Base-by-base conservation (phyloP, 2,113 vertebrate species). In the Oostethus manadensis region DNA sequence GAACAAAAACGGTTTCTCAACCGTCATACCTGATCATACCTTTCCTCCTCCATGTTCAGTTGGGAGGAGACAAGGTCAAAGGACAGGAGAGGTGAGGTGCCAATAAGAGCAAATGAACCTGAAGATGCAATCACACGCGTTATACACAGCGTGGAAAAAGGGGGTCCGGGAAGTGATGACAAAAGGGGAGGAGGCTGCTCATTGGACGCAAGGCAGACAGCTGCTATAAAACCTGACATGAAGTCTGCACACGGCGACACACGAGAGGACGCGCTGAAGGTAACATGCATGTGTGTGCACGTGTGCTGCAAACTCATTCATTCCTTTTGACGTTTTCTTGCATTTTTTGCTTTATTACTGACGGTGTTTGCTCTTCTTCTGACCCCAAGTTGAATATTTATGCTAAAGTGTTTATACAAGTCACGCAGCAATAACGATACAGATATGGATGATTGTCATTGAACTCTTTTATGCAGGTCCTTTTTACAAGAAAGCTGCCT, bases 161-260 rank as follows among this genome's bases (percentile, higher is more conserved):
- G 56, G 50, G 42, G 62, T 47, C 43, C 23, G 48, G 70, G 76
- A 71, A 40, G 69, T 81, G 71, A 79, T 63, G 73, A 76, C 76
- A 83, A 29, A n/a, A 0, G 35, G 21, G 70, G 74, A 35, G 58
- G 46, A 51, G 47, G 71, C 45, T 62, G 13, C 66, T 50, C 62
- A 79, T 77, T 83, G 80, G 83, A 51, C 38, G 5, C 50, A 11
- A 64, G 78, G 46, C 16, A 10, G 58, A 35, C 72, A 70, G 83
- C 72, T 69, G 70, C 67, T 76, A 85, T 85, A 85, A 83, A 79
- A 77, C 62, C 62, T 68, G 78, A 78, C 35, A 58, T 44, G 62
- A 77, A 76, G 68, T 46, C 57, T 44, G 65, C 43, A 60, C 58
- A 14, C 22, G 69, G 65, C 70, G 58, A 78, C 17, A 51, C 13